Conservation (phyloP, 2,888 invertebrate genomes). For the Rhagophthalmus giganteus region DNA sequence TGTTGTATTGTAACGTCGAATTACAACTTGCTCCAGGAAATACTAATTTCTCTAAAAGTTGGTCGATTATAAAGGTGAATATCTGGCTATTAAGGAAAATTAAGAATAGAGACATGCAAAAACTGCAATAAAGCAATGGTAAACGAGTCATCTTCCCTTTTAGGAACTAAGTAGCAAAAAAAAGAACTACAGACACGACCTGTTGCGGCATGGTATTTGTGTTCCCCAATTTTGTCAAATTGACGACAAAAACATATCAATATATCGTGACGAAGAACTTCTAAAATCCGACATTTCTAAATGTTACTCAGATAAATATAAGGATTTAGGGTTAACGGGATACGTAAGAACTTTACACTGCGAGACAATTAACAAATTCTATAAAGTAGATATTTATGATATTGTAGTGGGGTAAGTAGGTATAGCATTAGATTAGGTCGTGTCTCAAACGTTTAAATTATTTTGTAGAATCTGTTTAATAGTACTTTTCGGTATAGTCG, state of each 20-base stretch:
- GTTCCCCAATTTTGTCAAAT: slow-evolving; percentile 37
- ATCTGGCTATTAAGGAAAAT: slow-evolving; percentile 18
- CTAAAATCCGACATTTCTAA: slow-evolving; percentile 23
- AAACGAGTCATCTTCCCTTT: background rate
- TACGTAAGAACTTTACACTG: slow-evolving; percentile 38
- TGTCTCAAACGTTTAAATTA: no score
- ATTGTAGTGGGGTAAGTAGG: slow-evolving; percentile 37
- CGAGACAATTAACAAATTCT: slow-evolving; percentile 29
- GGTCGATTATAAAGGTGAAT: background rate
- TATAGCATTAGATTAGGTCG: no score
- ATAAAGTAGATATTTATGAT: slow-evolving; percentile 37
- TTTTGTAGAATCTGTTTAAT: slow-evolving; percentile 1
- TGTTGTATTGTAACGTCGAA: slow-evolving; percentile 17
- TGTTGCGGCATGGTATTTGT: slow-evolving; percentile 43
- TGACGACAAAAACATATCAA: background rate
- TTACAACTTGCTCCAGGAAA: slow-evolving; percentile 15
- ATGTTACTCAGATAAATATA: slow-evolving; percentile 40
- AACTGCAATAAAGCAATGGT: background rate
- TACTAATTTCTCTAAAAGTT: no score
- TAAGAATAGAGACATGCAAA: slow-evolving; percentile 1
- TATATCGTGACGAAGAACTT: slow-evolving; percentile 1
- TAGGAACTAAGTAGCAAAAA: slow-evolving; percentile 39
- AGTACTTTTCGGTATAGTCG: background rate
- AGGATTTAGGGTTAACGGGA: slow-evolving; percentile 35
- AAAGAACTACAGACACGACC: slow-evolving; percentile 43